A percentile compares a stretch with the other conserved stretches of the same genome.
Conservation (phyloP, 2,113 vertebrate species). For the Anthoscopus minutus region DNA sequence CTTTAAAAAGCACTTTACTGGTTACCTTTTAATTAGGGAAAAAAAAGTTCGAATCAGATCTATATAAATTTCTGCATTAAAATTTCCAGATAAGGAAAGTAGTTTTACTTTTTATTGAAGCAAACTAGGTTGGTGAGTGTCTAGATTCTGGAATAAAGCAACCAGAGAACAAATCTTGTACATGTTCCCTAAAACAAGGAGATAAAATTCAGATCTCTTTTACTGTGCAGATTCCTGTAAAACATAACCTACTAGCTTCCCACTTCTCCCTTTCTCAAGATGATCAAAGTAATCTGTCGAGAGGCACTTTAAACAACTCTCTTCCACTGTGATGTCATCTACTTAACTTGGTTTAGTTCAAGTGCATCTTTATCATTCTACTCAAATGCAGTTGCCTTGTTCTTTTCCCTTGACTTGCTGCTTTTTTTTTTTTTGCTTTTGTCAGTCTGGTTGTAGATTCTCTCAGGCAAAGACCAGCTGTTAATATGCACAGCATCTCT, state of each 20-base stretch:
- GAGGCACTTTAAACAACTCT: neutral
- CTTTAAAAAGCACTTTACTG: neutral
- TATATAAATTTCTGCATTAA: neutral
- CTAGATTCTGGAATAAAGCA: neutral
- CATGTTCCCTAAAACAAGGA: neutral
- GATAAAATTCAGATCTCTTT: neutral
- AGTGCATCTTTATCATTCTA: slow-evolving; percentile 61
- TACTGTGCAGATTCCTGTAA: neutral
- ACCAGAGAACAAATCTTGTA: neutral
- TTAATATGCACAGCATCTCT: slow-evolving; percentile 75
- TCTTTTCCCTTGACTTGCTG: neutral
- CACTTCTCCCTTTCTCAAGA: neutral
- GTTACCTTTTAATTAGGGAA: neutral
- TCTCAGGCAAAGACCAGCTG: slow-evolving; percentile 48
- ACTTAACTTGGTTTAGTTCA: slow-evolving; percentile 40
- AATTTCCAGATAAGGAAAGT: neutral
- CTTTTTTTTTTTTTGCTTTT: slow-evolving; percentile 14
- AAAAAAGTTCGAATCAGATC: neutral
- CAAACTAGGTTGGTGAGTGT: neutral
- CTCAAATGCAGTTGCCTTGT: neutral
- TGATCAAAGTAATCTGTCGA: neutral
- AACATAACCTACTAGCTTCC: neutral
- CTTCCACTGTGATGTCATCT: slow-evolving; percentile 5
- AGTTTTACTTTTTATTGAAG: neutral
- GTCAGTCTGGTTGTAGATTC: slow-evolving; percentile 44